Evolutionary conservation across 1,140 invertebrate species (phyloP).

Genomic region (Potamilus streckersoni): DNA sequence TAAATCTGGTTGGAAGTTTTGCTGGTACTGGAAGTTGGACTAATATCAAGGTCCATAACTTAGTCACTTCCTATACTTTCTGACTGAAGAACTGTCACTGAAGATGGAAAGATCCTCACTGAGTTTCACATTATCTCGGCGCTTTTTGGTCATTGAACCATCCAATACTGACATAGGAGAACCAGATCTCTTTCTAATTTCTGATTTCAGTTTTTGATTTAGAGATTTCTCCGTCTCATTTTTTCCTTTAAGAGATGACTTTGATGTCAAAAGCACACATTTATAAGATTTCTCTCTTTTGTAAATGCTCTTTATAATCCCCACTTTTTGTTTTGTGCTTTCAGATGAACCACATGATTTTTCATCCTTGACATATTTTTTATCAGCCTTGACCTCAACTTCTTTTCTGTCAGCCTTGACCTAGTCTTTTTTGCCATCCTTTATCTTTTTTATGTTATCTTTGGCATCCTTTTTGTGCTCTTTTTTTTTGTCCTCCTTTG

Average conservation of each 20-base stretch:
- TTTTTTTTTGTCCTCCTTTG: neutral
- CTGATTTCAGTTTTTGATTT: neutral
- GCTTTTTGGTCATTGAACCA: too few relatives aligned
- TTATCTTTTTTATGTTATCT: neutral
- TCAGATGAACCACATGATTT: neutral
- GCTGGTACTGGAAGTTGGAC: too few relatives aligned
- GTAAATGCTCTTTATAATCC: neutral
- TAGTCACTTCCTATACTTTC: too few relatives aligned
- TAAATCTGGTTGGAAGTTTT: too few relatives aligned
- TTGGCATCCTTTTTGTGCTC: neutral
- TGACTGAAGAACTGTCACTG: conserved; percentile 10
- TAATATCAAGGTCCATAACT: too few relatives aligned
- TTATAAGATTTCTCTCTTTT: conserved; percentile 2
- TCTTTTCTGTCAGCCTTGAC: conserved; percentile 2
- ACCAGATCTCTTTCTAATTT: too few relatives aligned
- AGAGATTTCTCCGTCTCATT: neutral
- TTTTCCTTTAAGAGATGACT: neutral
- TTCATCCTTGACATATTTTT: neutral
- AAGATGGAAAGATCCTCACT: conserved; percentile 23
- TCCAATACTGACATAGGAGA: too few relatives aligned
- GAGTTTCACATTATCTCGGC: neutral
- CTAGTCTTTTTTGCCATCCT: conserved; percentile 11
- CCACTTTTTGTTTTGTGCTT: neutral
- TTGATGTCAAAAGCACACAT: neutral
- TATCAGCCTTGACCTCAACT: neutral